These are phyloP conservation scores for Premnoplex brunnescens DNA, from an alignment of 2,797 vertebrate species.

Conservation along the genomic window DNA sequence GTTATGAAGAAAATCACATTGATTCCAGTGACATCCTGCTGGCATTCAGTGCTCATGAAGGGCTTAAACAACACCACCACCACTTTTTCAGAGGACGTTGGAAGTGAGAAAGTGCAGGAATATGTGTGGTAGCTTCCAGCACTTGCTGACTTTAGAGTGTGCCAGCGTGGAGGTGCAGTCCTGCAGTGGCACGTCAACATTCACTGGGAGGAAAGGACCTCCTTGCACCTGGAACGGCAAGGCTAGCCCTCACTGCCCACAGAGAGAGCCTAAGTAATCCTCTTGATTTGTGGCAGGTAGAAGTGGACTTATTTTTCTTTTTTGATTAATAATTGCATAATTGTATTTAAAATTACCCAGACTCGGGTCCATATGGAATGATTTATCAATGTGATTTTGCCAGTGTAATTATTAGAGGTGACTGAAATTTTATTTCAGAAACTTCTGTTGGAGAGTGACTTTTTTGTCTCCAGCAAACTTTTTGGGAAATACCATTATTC, in stretches of 20 bases:
- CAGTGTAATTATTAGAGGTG: neutral
- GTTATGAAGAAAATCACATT: neutral
- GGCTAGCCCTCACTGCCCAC: accelerated
- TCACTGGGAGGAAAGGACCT: neutral
- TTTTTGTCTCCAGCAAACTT: neutral
- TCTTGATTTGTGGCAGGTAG: neutral
- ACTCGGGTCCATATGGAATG: neutral
- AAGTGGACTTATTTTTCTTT: neutral
- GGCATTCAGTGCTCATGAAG: neutral
- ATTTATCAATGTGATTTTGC: neutral
- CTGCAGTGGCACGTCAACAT: neutral
- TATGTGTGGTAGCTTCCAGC: neutral
- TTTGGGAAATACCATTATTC: neutral
- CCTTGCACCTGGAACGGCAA: accelerated
- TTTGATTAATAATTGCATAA: neutral
- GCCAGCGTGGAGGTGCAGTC: neutral
- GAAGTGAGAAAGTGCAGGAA: neutral
- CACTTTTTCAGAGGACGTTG: neutral
- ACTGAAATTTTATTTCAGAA: neutral
- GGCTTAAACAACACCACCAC: neutral
- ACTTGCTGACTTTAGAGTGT: neutral
- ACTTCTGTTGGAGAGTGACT: neutral
- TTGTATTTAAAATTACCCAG: neutral
- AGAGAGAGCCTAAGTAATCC: neutral
- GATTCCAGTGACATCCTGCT: neutral